Percentiles rank a stretch among this genome's conserved stretches.
These are phyloP conservation scores for Hydropsyche tenuis DNA, from an alignment of 1,140 invertebrate genomes.

Conservation along the genomic window DNA sequence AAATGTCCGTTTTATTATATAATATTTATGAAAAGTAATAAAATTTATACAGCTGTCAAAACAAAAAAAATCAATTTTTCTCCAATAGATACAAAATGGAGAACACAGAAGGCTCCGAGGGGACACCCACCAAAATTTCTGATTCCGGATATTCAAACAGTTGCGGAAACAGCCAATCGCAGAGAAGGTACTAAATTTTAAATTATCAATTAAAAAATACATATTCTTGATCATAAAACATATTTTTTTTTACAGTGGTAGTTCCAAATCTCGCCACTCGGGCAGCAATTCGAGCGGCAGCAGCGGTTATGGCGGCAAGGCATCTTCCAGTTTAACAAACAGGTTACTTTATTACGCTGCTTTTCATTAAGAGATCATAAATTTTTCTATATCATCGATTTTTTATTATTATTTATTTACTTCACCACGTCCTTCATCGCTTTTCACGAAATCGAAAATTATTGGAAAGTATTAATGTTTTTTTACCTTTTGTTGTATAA, in stretches of 20 bases:
- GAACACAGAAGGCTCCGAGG: slow-evolving; percentile 55
- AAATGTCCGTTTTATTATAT: no score
- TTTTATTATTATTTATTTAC: slow-evolving; percentile 19
- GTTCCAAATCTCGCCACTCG: slow-evolving; percentile 78
- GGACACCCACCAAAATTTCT: slow-evolving; percentile 65
- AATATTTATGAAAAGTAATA: no score
- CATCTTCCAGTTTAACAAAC: slow-evolving; percentile 63
- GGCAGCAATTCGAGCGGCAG: slow-evolving; percentile 78
- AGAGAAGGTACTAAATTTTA: slow-evolving; percentile 64
- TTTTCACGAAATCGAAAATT: no score
- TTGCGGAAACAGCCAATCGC: slow-evolving; percentile 73
- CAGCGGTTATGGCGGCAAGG: slow-evolving; percentile 76
- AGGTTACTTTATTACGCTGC: slow-evolving; percentile 56
- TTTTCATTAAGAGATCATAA: slow-evolving; percentile 27
- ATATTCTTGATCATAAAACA: no score
- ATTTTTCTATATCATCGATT: no score
- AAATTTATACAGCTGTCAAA: no score
- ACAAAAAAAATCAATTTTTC: neutral
- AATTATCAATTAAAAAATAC: no score
- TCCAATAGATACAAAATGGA: slow-evolving; percentile 33
- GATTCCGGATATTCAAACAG: slow-evolving; percentile 76
- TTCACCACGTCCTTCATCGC: no score
- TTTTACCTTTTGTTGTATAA: slow-evolving; percentile 37
- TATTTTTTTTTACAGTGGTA: slow-evolving; percentile 65
- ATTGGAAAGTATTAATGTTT: slow-evolving; percentile 19